Evolutionary conservation across 2,797 vertebrate genomes (phyloP).

Genomic region (Varecia variegata): DNA sequence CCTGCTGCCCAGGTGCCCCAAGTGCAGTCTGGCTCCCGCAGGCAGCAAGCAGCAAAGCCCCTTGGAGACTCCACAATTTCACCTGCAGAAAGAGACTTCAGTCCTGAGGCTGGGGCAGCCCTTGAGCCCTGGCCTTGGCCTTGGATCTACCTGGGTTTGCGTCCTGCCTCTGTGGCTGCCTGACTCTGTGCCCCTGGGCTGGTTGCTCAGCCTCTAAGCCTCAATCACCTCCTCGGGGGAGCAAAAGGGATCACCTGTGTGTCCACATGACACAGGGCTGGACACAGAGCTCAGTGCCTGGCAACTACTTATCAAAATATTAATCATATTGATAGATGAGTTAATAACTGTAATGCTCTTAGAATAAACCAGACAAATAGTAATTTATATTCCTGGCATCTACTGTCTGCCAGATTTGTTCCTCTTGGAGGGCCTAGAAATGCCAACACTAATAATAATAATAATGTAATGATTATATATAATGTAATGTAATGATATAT

Average conservation of each 20-base stretch:
- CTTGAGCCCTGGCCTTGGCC: not conserved
- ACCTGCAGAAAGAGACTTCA: not conserved
- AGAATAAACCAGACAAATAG: not conserved
- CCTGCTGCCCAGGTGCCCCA: not conserved
- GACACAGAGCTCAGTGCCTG: not conserved
- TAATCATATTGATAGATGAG: not conserved
- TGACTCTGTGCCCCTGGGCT: not conserved
- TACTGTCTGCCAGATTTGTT: not conserved
- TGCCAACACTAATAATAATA: slow-evolving; percentile 2
- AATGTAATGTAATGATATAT: not conserved
- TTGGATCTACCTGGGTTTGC: not conserved
- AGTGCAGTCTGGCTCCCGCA: not conserved
- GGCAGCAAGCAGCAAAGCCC: rapidly evolving
- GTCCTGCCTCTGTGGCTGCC: not conserved
- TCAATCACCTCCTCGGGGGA: not conserved
- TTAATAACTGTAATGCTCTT: not conserved
- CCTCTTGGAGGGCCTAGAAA: not conserved
- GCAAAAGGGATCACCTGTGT: not conserved
- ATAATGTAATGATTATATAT: too few species aligned
- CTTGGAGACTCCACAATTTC: not conserved
- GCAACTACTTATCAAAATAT: not conserved
- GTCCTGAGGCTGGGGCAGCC: not conserved
- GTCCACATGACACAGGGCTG: not conserved
- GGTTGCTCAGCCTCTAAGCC: not conserved
- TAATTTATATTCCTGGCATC: not conserved